A percentile compares a stretch with the other conserved stretches of the same genome.
Conservation (phyloP, 2,888 invertebrate genomes). For the Perithous albicinctus region DNA sequence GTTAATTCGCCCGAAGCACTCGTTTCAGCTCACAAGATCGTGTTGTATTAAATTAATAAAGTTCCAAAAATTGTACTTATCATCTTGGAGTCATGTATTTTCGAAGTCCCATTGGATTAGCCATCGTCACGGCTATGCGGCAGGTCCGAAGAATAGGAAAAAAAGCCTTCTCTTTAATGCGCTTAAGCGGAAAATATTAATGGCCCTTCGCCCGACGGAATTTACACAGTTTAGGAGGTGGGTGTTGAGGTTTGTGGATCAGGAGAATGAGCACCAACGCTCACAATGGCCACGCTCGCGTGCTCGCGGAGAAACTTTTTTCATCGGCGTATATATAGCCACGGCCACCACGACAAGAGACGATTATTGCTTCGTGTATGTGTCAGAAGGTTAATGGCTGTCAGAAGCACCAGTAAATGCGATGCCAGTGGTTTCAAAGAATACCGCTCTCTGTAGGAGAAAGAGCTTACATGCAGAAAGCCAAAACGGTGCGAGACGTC, state of each 20-base stretch:
- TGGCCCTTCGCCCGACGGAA: neutral
- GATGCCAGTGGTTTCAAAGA: neutral
- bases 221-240: slow-evolving; percentile 14
- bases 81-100: neutral
- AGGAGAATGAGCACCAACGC: slow-evolving; percentile 1
- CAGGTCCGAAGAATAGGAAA: neutral
- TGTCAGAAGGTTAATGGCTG: slow-evolving; percentile 39
- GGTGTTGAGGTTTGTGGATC: slow-evolving; percentile 12
- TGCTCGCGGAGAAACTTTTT: slow-evolving; percentile 28
- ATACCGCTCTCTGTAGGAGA: neutral
- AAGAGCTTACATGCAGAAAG: neutral
- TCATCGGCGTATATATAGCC: slow-evolving; percentile 23
- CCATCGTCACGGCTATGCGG: neutral
- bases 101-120: neutral
- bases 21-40: neutral
- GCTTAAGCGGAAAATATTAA: slow-evolving; percentile 29
- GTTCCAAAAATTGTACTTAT: neutral
- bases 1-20: neutral
- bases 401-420: slow-evolving; percentile 26
- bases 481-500: neutral
- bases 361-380: slow-evolving; percentile 51
- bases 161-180: neutral
- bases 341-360: slow-evolving; percentile 11
- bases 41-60: neutral
- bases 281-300: slow-evolving; percentile 27